Percentiles rank a stretch among this genome's conserved stretches.
These are phyloP conservation scores for Capra hircus DNA, from an alignment of 2,113 vertebrate genomes.

Conservation along the genomic window DNA sequence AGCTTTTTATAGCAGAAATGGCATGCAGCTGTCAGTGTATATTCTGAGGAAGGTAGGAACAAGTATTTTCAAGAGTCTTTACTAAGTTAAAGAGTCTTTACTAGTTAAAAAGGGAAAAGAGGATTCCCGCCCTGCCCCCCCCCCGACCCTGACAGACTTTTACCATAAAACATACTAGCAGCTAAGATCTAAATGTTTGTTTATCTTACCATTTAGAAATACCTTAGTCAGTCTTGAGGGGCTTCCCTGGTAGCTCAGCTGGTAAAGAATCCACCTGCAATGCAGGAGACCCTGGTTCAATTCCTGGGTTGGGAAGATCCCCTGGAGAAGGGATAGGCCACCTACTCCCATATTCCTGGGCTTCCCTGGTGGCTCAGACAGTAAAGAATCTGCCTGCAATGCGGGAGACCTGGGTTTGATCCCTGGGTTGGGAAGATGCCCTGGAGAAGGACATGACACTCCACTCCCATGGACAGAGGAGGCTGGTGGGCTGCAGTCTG, in stretches of 20 bases:
- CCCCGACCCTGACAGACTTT: not conserved
- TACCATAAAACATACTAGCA: not conserved
- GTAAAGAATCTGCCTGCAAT: not conserved
- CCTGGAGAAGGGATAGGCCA: not conserved
- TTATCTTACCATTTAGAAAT: not conserved
- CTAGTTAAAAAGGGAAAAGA: not conserved
- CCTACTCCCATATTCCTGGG: not conserved
- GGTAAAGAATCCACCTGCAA: not conserved
- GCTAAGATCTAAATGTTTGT: not conserved
- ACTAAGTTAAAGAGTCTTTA: not conserved
- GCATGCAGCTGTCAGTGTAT: not conserved
- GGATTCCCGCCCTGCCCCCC: not conserved
- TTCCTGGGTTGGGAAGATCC: not conserved
- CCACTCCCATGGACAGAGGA: not conserved
- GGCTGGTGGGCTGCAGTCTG: not conserved
- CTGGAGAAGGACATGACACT: not conserved
- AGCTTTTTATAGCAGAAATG: slow-evolving; percentile 28
- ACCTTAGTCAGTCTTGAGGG: not conserved
- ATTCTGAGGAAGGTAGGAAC: not conserved
- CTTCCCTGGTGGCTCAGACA: not conserved
- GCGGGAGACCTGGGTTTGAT: not conserved
- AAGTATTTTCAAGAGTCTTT: not conserved
- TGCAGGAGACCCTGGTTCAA: not conserved
- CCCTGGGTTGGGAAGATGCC: not conserved
- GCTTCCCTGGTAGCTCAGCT: not conserved